Evolutionary conservation across 2,113 vertebrate genomes (phyloP).

Genomic region (Damaliscus lunatus): DNA sequence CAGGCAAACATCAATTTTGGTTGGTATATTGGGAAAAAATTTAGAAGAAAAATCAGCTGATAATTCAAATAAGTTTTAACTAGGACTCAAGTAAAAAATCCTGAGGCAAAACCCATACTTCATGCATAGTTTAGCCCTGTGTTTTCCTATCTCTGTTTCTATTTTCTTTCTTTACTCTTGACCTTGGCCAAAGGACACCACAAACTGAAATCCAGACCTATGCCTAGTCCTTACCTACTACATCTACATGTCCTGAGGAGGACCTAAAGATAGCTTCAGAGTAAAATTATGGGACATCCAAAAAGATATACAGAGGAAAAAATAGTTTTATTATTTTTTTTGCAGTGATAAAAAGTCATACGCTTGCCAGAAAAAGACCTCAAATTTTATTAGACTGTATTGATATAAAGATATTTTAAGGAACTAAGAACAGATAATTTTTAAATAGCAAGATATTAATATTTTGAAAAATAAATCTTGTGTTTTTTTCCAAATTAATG

Average conservation of each 20-base stretch:
- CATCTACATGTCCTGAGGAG: background rate
- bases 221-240: background rate
- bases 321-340: background rate
- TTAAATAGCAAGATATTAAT: background rate
- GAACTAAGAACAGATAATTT: background rate
- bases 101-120: background rate
- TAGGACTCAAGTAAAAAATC: background rate
- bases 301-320: background rate
- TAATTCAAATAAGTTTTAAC: background rate
- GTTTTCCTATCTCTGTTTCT: background rate
- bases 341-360: background rate
- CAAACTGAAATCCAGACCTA: background rate
- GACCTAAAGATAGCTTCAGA: background rate
- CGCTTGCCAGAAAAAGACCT: background rate
- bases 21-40: background rate
- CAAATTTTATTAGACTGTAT: background rate
- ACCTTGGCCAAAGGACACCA: background rate
- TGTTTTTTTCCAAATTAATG: background rate
- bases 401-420: background rate
- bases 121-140: background rate
- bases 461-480: constrained; percentile 42
- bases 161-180: background rate
- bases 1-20: background rate
- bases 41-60: background rate
- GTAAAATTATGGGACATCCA: background rate